These are phyloP conservation scores for Catagonus wagneri DNA, from an alignment of 2,113 vertebrate species.

Conservation along the genomic window DNA sequence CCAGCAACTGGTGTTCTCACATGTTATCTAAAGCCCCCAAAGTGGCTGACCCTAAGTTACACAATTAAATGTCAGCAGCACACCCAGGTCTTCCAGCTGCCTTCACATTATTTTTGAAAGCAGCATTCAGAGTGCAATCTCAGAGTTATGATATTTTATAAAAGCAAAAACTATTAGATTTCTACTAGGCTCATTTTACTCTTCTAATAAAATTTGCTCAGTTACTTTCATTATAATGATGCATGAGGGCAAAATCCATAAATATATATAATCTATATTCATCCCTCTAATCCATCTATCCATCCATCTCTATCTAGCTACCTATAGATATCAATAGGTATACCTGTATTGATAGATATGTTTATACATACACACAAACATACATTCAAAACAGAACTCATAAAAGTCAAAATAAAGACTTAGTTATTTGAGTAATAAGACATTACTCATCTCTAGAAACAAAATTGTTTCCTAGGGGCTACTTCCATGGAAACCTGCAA, in stretches of 20 bases:
- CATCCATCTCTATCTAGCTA: background rate
- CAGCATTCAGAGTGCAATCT: background rate
- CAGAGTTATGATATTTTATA: background rate
- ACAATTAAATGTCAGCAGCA: background rate
- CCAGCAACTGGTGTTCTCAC: background rate
- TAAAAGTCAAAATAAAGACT: slow-evolving; percentile 1
- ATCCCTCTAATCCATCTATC: background rate
- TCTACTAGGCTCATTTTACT: background rate
- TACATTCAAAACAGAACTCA: background rate
- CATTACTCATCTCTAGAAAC: slow-evolving; percentile 39
- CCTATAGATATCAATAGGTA: background rate
- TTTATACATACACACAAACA: background rate
- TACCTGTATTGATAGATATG: background rate
- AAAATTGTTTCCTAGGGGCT: background rate
- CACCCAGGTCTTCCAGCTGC: background rate
- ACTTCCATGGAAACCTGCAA: background rate
- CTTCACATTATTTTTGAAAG: background rate
- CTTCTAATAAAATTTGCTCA: background rate
- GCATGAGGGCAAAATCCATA: background rate
- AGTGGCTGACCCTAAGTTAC: background rate
- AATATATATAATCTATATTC: background rate
- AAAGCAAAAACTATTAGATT: background rate
- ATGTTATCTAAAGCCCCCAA: background rate
- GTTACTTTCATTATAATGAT: background rate
- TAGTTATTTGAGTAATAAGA: slow-evolving; percentile 29